Conservation (phyloP, 2,113 vertebrate species). For the Stictonetta naevosa region DNA sequence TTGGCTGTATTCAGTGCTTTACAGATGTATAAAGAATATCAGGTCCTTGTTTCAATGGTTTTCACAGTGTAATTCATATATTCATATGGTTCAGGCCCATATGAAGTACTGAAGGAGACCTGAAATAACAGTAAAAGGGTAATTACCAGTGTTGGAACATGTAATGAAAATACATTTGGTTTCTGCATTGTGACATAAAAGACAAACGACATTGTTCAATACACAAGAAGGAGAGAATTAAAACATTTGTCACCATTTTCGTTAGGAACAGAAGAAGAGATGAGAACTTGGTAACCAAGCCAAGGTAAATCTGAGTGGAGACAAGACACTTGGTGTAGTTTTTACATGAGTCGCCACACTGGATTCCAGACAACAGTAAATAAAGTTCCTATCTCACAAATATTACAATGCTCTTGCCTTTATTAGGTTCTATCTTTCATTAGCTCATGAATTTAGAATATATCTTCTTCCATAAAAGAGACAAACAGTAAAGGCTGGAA, state of each 20-base stretch:
- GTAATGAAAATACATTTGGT: neutral
- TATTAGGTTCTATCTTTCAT: neutral
- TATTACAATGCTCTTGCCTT: neutral
- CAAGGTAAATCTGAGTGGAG: neutral
- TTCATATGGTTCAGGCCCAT: neutral
- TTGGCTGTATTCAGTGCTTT: neutral
- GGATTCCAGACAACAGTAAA: neutral
- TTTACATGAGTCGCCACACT: neutral
- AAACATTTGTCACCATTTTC: neutral
- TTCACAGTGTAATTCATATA: neutral
- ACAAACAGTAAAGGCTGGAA: neutral
- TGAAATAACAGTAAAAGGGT: neutral
- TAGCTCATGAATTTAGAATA: neutral
- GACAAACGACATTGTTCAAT: neutral
- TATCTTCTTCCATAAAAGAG: neutral
- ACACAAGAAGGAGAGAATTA: neutral
- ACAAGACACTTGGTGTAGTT: neutral
- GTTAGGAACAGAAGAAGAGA: neutral
- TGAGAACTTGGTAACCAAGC: neutral
- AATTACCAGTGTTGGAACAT: neutral
- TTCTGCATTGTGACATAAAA: neutral
- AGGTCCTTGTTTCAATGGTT: neutral
- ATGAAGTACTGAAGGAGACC: neutral
- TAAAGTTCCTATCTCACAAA: neutral
- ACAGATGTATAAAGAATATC: conserved; percentile 38